phyloP scores from a whole-genome alignment of 1,140 invertebrate species.

The Tachypleus tridentatus region DNA sequence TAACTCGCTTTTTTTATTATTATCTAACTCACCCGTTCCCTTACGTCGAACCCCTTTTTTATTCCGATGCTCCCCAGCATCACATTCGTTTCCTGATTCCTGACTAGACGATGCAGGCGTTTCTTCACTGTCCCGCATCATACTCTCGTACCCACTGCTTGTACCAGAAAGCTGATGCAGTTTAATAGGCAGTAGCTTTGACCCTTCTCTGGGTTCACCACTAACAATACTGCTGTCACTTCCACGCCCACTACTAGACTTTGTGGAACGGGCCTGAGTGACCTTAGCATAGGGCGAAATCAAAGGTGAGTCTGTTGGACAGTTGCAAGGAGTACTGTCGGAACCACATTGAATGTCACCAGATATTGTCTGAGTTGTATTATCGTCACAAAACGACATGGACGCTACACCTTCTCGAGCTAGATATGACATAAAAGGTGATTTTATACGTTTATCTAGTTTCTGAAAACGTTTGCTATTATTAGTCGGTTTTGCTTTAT shows the following conservation, averaged over 20 bases:
- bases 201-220: slow-evolving; percentile 4
- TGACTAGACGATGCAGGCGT: slow-evolving; percentile 37
- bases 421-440: no score
- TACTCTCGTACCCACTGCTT: slow-evolving; percentile 62
- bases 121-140: slow-evolving; percentile 55
- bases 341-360: no score
- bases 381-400: no score
- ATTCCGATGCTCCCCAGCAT: neutral
- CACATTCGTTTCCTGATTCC: slow-evolving; percentile 33
- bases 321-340: no score
- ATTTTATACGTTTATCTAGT: no score
- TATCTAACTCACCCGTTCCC: no score
- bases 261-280: slow-evolving; percentile 12
- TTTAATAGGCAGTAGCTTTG: neutral
- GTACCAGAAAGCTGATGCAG: slow-evolving; percentile 17
- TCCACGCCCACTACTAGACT: slow-evolving; percentile 35
- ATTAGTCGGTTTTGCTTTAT: no score
- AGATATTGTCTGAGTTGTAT: no score
- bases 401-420: no score
- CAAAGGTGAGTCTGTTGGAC: neutral
- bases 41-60: neutral
- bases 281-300: neutral
- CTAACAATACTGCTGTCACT: slow-evolving; percentile 31
- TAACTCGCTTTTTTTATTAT: no score
- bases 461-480: no score